Evolutionary conservation across 1,140 invertebrate species (phyloP), one percentile per base, ranked within the genome.

Genomic region (Acromyrmex echinatior): DNA sequence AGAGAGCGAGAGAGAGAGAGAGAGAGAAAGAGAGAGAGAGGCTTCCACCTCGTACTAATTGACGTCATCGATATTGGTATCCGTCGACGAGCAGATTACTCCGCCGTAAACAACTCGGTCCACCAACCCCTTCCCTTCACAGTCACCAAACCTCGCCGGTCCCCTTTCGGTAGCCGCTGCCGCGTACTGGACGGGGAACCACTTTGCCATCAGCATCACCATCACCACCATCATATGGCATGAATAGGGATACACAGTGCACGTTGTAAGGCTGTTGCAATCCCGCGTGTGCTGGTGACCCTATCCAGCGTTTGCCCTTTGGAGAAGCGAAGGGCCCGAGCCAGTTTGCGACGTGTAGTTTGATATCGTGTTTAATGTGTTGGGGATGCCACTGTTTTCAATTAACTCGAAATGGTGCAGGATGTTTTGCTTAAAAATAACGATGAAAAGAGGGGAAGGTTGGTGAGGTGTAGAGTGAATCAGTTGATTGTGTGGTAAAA

Each of bases 21-120:
- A 63, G 70, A 45, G 87, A 45, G 76, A 87, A 68, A 45, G 73
- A 81, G 87, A 76, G 87, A 86, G 86, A 60, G 89, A 25, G 88
- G 88, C 90, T 91, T 92, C 56, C 90, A 92, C 92, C 56, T 94
- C 92, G 92, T 94, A 94, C 94, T 95, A 95, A 95, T 95, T 95
- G 95, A 95, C 95, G 95, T 95, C 95, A 95, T 95, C 94, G 95
- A 95, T 95, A 95, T 95, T 94, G 94, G 94, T 95, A 94, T 95
- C 92, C 94, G 94, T 94, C 93, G 93, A 95, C 94, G 94, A 94
- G 94, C 93, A 94, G 94, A 95, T 95, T 95, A 95, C 93, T 94
- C 93, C 93, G 93, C 94, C 94, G 94, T 95, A 95, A 95, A 95
- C 94, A 95, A 94, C 92, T 95, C 93, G 93, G 91, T 92, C 92